A percentile compares a stretch with the other conserved stretches of the same genome.
phyloP scores from a whole-genome alignment of 1,140 invertebrate species.

The Panagrolaimus sp. region DNA sequence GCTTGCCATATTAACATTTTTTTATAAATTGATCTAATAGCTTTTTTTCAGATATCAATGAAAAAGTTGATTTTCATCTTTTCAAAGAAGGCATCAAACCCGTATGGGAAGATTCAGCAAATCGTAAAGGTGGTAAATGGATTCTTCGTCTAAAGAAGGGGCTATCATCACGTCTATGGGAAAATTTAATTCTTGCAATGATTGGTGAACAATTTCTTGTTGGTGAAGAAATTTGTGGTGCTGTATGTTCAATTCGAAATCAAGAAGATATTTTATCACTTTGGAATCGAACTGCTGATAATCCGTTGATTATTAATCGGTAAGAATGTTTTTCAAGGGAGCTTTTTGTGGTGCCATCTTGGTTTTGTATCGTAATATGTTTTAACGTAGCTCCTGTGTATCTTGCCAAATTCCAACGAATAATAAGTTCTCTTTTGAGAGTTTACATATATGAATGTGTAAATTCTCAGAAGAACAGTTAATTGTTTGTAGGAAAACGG shows the following conservation, averaged over 20 bases:
- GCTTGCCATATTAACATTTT: no score
- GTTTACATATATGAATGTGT: no score
- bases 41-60: constrained; percentile 68
- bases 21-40: constrained; percentile 27
- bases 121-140: constrained; percentile 93
- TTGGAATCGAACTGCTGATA: constrained; percentile 89
- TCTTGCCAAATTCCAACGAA: no score
- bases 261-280: constrained; percentile 95
- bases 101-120: constrained; percentile 72
- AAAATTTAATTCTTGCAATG: constrained; percentile 95
- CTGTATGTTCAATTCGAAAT: constrained; percentile 86
- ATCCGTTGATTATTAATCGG: constrained; percentile 76
- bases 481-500: no score
- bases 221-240: constrained; percentile 94
- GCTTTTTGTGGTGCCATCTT: no score
- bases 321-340: no score
- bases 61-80: constrained; percentile 87
- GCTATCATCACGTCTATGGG: constrained; percentile 89
- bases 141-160: constrained; percentile 86
- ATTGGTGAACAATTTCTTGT: constrained; percentile 93
- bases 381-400: no score
- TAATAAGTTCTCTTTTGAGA: no score
- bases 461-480: no score
- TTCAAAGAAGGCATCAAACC: constrained; percentile 76
- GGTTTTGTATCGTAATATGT: no score